A percentile compares a stretch with the other conserved stretches of the same genome.
phyloP scores from a whole-genome alignment of 1,140 invertebrate genomes.

The Panulirus ornatus region DNA sequence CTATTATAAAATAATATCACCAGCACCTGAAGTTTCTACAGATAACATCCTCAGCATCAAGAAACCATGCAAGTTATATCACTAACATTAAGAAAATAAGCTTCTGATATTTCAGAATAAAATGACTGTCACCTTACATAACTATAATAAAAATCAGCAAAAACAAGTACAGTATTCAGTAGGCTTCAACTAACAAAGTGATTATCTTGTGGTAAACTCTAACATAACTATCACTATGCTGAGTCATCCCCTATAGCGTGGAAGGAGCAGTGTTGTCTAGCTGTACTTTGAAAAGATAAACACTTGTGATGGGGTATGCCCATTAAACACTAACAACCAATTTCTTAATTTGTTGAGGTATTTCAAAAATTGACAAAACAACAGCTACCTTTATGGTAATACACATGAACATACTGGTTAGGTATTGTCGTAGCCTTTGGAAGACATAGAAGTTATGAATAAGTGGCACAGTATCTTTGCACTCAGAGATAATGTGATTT shows the following conservation, averaged over 20 bases:
- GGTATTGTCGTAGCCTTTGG: slow-evolving; percentile 72
- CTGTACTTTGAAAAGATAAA: slow-evolving; percentile 65
- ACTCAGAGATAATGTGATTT: slow-evolving; percentile 71
- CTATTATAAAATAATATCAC: not conserved
- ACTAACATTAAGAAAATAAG: not conserved
- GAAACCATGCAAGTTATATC: not conserved
- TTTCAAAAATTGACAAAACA: slow-evolving; percentile 68
- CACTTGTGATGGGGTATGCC: slow-evolving; percentile 51
- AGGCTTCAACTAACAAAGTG: too few species aligned
- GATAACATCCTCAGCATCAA: not conserved
- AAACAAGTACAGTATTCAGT: too few species aligned
- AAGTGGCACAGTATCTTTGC: slow-evolving; percentile 73
- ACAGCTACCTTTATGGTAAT: slow-evolving; percentile 66
- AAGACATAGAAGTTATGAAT: slow-evolving; percentile 73
- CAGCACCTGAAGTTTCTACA: not conserved
- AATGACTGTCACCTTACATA: not conserved
- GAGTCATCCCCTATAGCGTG: slow-evolving; percentile 9
- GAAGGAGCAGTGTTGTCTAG: slow-evolving; percentile 66
- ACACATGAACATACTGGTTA: slow-evolving; percentile 62
- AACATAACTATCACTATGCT: slow-evolving; percentile 6
- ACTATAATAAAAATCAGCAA: too few species aligned
- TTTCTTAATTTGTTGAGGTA: slow-evolving; percentile 69
- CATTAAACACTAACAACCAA: slow-evolving; percentile 60
- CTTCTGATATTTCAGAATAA: not conserved
- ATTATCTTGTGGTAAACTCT: not conserved